Evolutionary conservation across 2,888 invertebrate genomes (phyloP), one percentile per base, ranked within the genome.

Genomic region (Hemistola chrysoprasaria): DNA sequence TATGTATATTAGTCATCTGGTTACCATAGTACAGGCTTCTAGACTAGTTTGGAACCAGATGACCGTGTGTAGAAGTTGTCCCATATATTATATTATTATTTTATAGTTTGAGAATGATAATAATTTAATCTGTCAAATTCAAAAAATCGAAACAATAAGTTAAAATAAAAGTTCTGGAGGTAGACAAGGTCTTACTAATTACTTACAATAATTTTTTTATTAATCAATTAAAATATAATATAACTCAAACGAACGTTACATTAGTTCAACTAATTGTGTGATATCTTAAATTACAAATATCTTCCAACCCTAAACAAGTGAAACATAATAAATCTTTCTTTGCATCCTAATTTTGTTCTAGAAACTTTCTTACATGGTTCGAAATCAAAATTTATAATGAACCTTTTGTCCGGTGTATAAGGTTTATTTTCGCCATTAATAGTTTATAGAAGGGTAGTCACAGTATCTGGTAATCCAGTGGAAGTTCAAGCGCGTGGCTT

Each of bases 401-500:
- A 16, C 37, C 48, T 47, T 60, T 60, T 47, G 8, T 0, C 0
- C 16, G 0, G 35, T 2, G 23, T 0, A 40, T 59, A 70, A 47
- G 53, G 59, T 53, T 48, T 1, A 27, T 21, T 16, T 16, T 54
- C 6, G 2, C 23, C 22, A 3, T 37, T 40, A 49, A 41, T 10
- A 51, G 8, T 3, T 33, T 4, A 10, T 21, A 8, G 4, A 30
- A 30, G 25, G 34, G 23, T 20, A 26, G 34, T 30, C 24, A 31
- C 35, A 33, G 24, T 57, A 52, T 47, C 48, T 56, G 55, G 60
- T 64, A 62, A 69, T 72, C 69, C 67, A 65, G 67, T 60, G 67
- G 55, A 66, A 71, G 67, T 67, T 65, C 56, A 65, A 56, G 65
- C 78, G 78, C 83, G 79, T 82, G 83, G 73, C 78, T 59, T 62